phyloP scores from a whole-genome alignment of 2,113 vertebrate genomes.

The Arvicanthis niloticus region DNA sequence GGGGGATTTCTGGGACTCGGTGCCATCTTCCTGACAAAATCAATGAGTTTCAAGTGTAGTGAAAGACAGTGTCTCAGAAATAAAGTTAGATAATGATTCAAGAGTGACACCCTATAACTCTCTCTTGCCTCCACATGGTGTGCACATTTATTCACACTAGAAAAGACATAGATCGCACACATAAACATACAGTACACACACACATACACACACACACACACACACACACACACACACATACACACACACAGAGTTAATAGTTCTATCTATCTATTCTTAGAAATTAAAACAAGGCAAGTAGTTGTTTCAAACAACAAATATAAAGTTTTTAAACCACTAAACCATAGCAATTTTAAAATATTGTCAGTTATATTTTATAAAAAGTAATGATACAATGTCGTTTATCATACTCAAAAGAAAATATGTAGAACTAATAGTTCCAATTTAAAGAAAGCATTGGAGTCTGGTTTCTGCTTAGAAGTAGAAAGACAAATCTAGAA shows the following conservation, averaged over 20 bases:
- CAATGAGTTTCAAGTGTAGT: background rate
- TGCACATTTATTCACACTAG: background rate
- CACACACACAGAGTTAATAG: no score
- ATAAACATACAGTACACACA: background rate
- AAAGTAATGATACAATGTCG: background rate
- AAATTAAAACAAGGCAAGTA: background rate
- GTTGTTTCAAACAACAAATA: background rate
- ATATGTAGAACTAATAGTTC: background rate
- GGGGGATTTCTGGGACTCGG: background rate
- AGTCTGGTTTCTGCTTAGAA: background rate
- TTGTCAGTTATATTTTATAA: background rate
- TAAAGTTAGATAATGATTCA: background rate
- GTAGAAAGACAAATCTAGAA: background rate
- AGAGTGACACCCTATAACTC: background rate
- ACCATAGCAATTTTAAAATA: background rate
- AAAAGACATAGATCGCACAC: no score
- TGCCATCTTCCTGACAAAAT: background rate
- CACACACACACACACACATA: background rate
- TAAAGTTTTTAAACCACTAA: background rate
- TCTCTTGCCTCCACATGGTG: background rate
- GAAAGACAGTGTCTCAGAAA: background rate
- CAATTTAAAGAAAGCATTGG: background rate
- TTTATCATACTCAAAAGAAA: background rate
- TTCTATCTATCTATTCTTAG: background rate
- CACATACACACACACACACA: background rate